These are phyloP conservation scores for Gila orcuttii DNA, from an alignment of 2,113 vertebrate species.

Conservation along the genomic window DNA sequence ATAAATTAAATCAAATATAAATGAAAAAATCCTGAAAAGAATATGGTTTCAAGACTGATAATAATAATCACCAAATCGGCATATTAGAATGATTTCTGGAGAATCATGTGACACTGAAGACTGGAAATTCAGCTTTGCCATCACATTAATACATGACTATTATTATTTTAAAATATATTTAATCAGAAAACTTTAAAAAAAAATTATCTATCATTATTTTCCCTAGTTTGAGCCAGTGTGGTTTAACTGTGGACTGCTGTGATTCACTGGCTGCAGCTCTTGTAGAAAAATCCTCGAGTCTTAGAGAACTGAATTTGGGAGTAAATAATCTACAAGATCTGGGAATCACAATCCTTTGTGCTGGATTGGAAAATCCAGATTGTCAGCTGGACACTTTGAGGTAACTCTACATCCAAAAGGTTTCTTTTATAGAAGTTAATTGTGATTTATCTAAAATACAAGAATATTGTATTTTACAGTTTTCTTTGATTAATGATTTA, in stretches of 20 bases:
- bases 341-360: constrained; percentile 42
- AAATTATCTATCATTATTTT: neutral
- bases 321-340: constrained; percentile 47
- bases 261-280: constrained; percentile 25
- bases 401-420: constrained; percentile 1
- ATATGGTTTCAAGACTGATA: constrained; percentile 15
- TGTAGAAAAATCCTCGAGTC: constrained; percentile 30
- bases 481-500: neutral
- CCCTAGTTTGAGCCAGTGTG: constrained; percentile 45
- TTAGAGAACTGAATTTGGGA: constrained; percentile 45
- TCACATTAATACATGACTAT: neutral
- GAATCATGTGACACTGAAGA: neutral
- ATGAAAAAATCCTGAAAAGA: neutral
- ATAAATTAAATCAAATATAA: too few species aligned
- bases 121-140: neutral
- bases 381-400: constrained; percentile 42
- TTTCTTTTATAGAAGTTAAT: neutral
- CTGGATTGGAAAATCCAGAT: constrained; percentile 28
- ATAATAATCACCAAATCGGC: too few species aligned
- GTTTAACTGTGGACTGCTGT: constrained; percentile 43
- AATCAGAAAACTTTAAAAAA: neutral
- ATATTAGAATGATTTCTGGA: neutral
- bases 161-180: neutral
- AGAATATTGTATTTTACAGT: neutral
- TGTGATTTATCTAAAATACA: neutral